These are phyloP conservation scores for Aphelocoma californica DNA, from an alignment of 2,797 vertebrate genomes.

Conservation along the genomic window DNA sequence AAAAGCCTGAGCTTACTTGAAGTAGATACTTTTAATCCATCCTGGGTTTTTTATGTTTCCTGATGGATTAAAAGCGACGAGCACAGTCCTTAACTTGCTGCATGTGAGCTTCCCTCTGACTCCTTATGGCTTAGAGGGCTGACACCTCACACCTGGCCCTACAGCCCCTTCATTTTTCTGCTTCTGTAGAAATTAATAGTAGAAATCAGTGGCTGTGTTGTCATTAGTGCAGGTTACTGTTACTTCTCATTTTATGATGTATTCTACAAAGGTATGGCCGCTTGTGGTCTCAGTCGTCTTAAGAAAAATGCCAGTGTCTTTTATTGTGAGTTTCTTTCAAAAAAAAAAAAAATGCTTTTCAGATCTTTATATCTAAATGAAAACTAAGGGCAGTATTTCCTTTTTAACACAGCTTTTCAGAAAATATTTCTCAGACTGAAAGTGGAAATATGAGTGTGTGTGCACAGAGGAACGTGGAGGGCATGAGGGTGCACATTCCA, in stretches of 20 bases:
- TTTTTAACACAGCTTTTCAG: not conserved
- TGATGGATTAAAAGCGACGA: rapidly evolving
- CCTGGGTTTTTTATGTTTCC: not conserved
- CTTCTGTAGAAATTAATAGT: not conserved
- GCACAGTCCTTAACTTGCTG: not conserved
- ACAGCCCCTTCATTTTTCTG: not conserved
- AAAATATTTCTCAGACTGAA: not conserved
- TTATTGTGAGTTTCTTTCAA: not conserved
- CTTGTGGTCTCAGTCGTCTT: not conserved
- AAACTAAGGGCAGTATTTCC: not conserved
- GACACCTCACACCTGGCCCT: not conserved
- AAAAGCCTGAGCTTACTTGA: not conserved
- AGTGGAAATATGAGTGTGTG: not conserved
- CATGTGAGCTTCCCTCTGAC: not conserved
- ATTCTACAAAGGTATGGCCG: not conserved
- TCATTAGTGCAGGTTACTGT: not conserved
- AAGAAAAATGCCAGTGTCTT: not conserved
- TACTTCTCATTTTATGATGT: not conserved
- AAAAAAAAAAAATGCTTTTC: not conserved
- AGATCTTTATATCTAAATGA: not conserved
- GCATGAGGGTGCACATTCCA: conserved; percentile 47
- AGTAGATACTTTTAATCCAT: not conserved
- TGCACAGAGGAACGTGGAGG: conserved; percentile 16
- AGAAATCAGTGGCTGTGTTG: not conserved
- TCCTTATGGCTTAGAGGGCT: not conserved